phyloP scores from a whole-genome alignment of 2,888 invertebrate species.

The Catocala fraxini region DNA sequence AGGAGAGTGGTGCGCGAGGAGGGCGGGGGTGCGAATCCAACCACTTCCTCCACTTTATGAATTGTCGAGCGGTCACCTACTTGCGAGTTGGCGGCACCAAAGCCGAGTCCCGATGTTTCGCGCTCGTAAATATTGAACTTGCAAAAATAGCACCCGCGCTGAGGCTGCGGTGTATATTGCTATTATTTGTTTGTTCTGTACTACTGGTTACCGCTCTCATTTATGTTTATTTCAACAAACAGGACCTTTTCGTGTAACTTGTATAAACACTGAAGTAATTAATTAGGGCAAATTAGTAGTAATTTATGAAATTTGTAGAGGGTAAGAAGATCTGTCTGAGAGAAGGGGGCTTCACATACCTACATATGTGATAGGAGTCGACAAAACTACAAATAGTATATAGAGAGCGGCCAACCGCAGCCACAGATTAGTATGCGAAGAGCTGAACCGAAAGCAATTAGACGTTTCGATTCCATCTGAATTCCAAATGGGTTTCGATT shows the following conservation, averaged over 20 bases:
- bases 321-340: not conserved
- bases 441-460: conserved; percentile 74
- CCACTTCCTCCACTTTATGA: conserved; percentile 58
- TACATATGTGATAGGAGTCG: conserved; percentile 15
- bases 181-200: conserved; percentile 55
- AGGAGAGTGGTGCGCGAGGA: conserved; percentile 23
- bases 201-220: conserved; percentile 40
- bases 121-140: conserved; percentile 63
- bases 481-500: conserved; percentile 68
- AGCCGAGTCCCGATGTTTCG: conserved; percentile 58
- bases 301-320: not conserved
- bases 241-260: not conserved
- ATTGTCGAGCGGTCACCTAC: conserved; percentile 62
- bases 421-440: conserved; percentile 66
- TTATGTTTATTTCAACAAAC: conserved; percentile 33
- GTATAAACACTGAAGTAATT: not conserved
- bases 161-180: conserved; percentile 56
- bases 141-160: conserved; percentile 55
- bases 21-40: conserved; percentile 36
- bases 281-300: not conserved
- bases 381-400: conserved; percentile 33
- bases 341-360: not conserved
- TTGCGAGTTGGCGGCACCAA: conserved; percentile 55
- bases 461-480: conserved; percentile 72
- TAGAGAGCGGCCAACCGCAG: conserved; percentile 32